phyloP scores from a whole-genome alignment of 2,113 vertebrate species.

The Parus major region DNA sequence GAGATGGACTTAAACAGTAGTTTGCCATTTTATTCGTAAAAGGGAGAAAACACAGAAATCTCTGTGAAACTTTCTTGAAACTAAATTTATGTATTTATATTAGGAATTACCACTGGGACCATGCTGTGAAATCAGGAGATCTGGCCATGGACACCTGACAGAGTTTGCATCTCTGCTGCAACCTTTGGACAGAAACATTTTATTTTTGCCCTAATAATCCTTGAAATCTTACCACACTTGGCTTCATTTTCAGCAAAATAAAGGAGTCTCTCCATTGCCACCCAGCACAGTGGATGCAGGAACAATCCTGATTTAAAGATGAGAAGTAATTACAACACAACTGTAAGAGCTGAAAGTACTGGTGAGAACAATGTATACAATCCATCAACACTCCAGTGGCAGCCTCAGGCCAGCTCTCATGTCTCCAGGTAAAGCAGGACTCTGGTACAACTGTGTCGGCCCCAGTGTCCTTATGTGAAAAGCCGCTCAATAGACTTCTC shows the following conservation, averaged over 20 bases:
- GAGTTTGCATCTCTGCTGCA: neutral
- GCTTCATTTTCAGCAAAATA: neutral
- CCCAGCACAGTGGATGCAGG: neutral
- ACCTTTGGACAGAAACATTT: neutral
- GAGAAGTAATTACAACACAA: neutral
- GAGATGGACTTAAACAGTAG: neutral
- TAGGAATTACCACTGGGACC: neutral
- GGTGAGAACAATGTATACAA: accelerated
- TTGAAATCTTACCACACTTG: neutral
- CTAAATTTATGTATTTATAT: neutral
- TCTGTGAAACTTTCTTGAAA: neutral
- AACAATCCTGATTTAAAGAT: neutral
- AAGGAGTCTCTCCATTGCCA: neutral
- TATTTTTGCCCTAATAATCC: neutral
- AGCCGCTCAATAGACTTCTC: neutral
- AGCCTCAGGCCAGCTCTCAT: neutral
- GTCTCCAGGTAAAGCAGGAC: neutral
- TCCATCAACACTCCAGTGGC: neutral
- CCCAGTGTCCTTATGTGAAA: neutral
- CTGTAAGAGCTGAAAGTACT: neutral
- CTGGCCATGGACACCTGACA: neutral
- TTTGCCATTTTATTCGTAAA: accelerated
- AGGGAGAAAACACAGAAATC: neutral
- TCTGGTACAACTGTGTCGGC: neutral
- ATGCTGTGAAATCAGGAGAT: neutral